These are phyloP conservation scores for Platichthys flesus DNA, from an alignment of 2,113 vertebrate species.

Conservation along the genomic window DNA sequence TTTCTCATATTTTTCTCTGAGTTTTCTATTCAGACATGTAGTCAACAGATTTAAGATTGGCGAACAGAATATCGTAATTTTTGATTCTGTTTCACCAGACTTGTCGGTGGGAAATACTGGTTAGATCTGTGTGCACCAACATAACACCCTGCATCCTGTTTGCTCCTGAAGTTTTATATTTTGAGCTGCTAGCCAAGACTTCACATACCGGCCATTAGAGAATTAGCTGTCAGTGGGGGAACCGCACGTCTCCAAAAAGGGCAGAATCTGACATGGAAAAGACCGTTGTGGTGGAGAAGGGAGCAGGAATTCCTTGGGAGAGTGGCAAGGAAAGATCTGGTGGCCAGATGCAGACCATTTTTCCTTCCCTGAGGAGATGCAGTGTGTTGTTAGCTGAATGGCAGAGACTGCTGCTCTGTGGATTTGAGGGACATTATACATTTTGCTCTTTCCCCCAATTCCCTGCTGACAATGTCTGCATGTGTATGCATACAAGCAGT, in stretches of 20 bases:
- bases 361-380: constrained; percentile 72
- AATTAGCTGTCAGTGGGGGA: constrained; percentile 66
- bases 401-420: constrained; percentile 61
- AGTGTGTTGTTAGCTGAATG: constrained; percentile 64
- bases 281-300: constrained; percentile 66
- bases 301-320: constrained; percentile 73
- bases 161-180: constrained; percentile 62
- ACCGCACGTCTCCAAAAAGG: constrained; percentile 58
- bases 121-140: constrained; percentile 21
- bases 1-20: constrained; percentile 10
- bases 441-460: constrained; percentile 50
- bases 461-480: constrained; percentile 47
- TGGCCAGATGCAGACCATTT: constrained; percentile 78
- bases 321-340: constrained; percentile 76
- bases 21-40: constrained; percentile 33
- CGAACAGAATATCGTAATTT: constrained; percentile 23
- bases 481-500: constrained; percentile 28
- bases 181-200: constrained; percentile 50
- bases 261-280: constrained; percentile 61
- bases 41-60: background rate
- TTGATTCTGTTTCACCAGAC: constrained; percentile 30
- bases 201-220: constrained; percentile 72
- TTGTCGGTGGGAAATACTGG: constrained; percentile 45
- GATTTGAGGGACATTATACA: constrained; percentile 62
- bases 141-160: constrained; percentile 64